Evolutionary conservation across 2,888 invertebrate genomes (phyloP).

Genomic region (Aradus depressus): DNA sequence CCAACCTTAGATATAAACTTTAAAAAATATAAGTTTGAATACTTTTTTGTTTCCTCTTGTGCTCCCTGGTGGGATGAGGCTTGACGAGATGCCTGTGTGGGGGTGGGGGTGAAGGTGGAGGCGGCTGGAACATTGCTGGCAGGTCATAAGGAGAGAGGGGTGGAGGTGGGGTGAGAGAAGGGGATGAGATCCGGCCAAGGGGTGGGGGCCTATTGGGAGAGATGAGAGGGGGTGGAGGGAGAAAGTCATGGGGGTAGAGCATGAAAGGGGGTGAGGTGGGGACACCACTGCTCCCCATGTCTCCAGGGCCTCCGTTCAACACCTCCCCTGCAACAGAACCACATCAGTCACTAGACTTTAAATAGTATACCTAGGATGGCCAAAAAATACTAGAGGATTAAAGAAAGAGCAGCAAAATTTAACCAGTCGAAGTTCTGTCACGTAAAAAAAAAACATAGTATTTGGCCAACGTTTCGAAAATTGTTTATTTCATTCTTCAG

Average conservation of each 20-base stretch:
- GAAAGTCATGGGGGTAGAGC: slow-evolving; percentile 44
- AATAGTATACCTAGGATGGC: background rate
- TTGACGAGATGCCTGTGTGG: slow-evolving; percentile 39
- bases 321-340: slow-evolving; percentile 19
- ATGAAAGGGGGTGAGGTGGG: slow-evolving; percentile 44
- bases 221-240: slow-evolving; percentile 36
- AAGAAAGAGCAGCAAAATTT: background rate
- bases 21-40: too few relatives aligned
- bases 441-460: too few relatives aligned
- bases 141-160: slow-evolving; percentile 34
- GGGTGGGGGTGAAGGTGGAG: slow-evolving; percentile 38
- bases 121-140: slow-evolving; percentile 32
- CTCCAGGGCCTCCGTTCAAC: slow-evolving; percentile 39
- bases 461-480: too few relatives aligned
- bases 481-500: too few relatives aligned
- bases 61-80: slow-evolving; percentile 39
- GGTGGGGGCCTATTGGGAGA: slow-evolving; percentile 36
- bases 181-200: slow-evolving; percentile 39
- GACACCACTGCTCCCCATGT: slow-evolving; percentile 39
- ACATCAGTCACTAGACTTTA: slow-evolving; percentile 3
- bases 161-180: slow-evolving; percentile 40
- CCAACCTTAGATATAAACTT: background rate
- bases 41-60: too few relatives aligned
- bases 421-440: background rate
- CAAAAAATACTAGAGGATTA: background rate